Base-by-base conservation (phyloP, 2,888 invertebrate genomes). In the Brassicogethes aeneus region DNA sequence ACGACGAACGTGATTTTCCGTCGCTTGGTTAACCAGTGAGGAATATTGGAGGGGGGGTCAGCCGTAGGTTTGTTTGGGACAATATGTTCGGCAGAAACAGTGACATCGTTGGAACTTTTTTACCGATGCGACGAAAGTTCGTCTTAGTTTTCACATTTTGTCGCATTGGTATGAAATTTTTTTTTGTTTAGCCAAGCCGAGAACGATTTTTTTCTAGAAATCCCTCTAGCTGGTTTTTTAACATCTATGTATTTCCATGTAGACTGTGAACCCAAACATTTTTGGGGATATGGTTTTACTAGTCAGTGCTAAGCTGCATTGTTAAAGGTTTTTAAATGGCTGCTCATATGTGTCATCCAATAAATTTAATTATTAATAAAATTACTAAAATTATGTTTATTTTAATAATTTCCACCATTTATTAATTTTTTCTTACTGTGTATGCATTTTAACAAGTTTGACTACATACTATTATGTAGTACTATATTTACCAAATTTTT, bases 1-100 rank as follows among this genome's bases (percentile, higher is more conserved):
- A 93, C 67, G 93, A 94, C 72, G 92, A 91, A 75, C 85, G 85
- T 70, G 93, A 93, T 72, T 94, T 95, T 73, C 94, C 94, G 56
- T 89, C 90, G 65, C 79, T 94, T 68, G 87, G 89, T 70, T 88
- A 85, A n/a, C n/a, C n/a, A n/a, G n/a, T n/a, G n/a, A n/a, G n/a
- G 73, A 45, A 30, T 23, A 23, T 23, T 7, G 23, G 10, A 23
- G 47, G 51, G 44, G 45, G 47, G 37, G 45, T 50, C 47, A 49
- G 45, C 48, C 52, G 47, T 51, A 44, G 17, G 10, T 43, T 17
- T 41, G 41, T 39, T 23, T 23, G 23, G 23, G 23, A 23, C 23
- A 23, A 23, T 42, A 42, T 47, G 43, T 45, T 46, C 41, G 43
- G 38, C 44, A 23, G 23, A 37, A 31, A 38, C 16, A 39, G 17